Evolutionary conservation across 1,140 invertebrate species (phyloP).

Genomic region (Zophobas atratus): DNA sequence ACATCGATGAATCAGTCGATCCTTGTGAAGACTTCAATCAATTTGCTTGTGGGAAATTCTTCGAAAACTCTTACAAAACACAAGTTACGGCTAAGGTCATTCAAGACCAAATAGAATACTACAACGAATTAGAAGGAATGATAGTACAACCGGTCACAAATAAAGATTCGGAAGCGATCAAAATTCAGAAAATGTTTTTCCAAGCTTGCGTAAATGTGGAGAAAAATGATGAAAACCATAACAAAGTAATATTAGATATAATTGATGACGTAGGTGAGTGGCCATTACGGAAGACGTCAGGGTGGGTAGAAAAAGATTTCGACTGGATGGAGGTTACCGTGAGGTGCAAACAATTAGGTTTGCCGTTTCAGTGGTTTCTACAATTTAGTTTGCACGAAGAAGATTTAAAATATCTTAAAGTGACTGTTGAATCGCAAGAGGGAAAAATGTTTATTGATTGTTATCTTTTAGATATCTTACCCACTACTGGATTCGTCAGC

Average conservation of each 20-base stretch:
- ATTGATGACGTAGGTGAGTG: conserved; percentile 85
- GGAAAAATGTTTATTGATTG: background rate
- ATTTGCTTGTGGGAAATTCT: conserved; percentile 82
- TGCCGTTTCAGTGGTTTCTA: conserved; percentile 26
- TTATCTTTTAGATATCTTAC: conserved; percentile 1
- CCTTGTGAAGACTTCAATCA: conserved; percentile 92
- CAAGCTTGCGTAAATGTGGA: conserved; percentile 35
- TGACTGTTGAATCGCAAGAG: background rate
- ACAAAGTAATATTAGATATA: background rate
- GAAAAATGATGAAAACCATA: conserved; percentile 2
- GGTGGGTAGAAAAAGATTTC: conserved; percentile 75
- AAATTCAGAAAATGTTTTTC: conserved; percentile 39
- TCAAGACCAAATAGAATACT: conserved; percentile 1
- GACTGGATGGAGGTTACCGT: conserved; percentile 85
- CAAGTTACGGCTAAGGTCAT: background rate
- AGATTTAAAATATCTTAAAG: conserved; percentile 27
- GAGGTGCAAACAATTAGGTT: conserved; percentile 79
- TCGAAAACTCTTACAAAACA: background rate
- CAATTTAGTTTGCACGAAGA: conserved; percentile 14
- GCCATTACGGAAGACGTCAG: conserved; percentile 84
- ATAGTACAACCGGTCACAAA: conserved; percentile 24
- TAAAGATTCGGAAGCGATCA: conserved; percentile 7
- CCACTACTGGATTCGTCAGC: background rate
- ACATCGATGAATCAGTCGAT: conserved; percentile 79
- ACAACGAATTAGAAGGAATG: conserved; percentile 27